These are phyloP conservation scores for Galago senegalensis DNA, from an alignment of 2,797 vertebrate species.

Conservation along the genomic window DNA sequence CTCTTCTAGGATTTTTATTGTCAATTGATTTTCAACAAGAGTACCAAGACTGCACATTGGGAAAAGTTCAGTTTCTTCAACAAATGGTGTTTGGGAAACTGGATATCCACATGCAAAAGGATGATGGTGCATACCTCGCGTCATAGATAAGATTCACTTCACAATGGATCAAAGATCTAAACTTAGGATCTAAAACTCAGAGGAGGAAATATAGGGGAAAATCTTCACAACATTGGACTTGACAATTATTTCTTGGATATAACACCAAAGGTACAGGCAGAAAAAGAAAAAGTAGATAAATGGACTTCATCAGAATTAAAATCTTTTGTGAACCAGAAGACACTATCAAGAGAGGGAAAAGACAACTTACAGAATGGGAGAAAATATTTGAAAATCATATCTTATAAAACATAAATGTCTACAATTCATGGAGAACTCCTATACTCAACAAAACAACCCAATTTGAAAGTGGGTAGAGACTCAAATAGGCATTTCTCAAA, in stretches of 20 bases:
- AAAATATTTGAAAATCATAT: background rate
- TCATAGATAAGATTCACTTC: background rate
- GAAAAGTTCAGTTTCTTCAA: background rate
- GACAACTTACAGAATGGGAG: background rate
- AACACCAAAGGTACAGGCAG: background rate
- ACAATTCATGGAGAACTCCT: background rate
- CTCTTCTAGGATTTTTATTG: too few relatives aligned
- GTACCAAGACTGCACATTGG: fast-evolving
- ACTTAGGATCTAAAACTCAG: background rate
- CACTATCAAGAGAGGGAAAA: background rate
- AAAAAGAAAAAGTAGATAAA: background rate
- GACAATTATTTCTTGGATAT: background rate
- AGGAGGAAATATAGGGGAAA: background rate
- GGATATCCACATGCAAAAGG: background rate
- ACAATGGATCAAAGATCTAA: background rate
- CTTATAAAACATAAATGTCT: background rate
- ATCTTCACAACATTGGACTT: background rate
- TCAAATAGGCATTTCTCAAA: background rate
- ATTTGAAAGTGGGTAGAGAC: background rate
- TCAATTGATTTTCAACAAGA: background rate
- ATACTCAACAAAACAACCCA: background rate
- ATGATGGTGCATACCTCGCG: background rate
- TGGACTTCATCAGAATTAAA: background rate
- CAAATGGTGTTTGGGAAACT: background rate
- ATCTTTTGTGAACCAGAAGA: background rate